These are phyloP conservation scores for Thysanoteuthis rhombus DNA, from an alignment of 2,888 invertebrate species.

Conservation along the genomic window DNA sequence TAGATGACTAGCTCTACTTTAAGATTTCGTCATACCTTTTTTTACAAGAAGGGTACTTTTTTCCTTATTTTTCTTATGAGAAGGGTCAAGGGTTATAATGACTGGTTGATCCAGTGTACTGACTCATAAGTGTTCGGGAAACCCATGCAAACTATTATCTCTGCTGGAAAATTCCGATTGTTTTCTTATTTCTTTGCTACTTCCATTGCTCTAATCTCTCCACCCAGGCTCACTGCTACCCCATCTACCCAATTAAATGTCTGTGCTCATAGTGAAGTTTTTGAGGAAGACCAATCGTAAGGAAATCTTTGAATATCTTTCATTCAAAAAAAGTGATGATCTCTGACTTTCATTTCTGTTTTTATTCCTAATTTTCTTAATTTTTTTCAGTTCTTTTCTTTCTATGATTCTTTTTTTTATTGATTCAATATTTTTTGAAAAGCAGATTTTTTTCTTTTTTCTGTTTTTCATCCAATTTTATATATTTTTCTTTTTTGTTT, in stretches of 20 bases:
- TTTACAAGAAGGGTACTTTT: neutral
- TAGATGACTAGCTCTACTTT: neutral
- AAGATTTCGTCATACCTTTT: neutral
- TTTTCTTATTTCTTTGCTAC: too few relatives aligned
- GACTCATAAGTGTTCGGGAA: neutral
- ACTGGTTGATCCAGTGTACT: neutral
- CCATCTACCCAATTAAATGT: neutral
- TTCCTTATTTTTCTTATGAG: neutral
- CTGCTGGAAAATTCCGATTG: too few relatives aligned
- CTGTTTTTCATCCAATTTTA: neutral
- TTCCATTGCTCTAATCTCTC: neutral
- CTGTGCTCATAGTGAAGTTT: neutral
- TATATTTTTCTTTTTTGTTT: neutral
- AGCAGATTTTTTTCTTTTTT: neutral
- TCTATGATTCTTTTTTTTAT: neutral
- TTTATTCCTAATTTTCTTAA: neutral
- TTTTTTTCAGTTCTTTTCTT: neutral
- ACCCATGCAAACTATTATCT: neutral
- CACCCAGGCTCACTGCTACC: neutral
- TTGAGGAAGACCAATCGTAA: neutral
- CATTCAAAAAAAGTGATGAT: neutral
- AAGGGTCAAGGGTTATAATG: conserved; percentile 12
- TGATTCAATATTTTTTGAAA: neutral
- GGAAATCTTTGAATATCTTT: neutral
- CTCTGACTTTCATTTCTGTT: neutral